These are phyloP conservation scores for Hormaphis cornu DNA, from an alignment of 1,140 invertebrate genomes.

Conservation along the genomic window DNA sequence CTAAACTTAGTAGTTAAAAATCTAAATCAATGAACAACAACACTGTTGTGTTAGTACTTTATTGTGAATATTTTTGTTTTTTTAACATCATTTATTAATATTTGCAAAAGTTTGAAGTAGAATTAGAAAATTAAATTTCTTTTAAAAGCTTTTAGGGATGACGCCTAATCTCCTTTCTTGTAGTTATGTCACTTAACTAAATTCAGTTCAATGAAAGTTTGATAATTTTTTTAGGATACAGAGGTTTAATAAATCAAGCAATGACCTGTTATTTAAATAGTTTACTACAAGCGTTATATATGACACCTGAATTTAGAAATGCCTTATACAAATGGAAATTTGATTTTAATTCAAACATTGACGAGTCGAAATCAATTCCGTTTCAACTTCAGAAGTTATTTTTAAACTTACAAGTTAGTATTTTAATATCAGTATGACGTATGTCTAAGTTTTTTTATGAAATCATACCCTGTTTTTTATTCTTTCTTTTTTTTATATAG, in stretches of 20 bases:
- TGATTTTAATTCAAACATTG: constrained; percentile 53
- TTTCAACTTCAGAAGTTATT: constrained; percentile 84
- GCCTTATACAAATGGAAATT: constrained; percentile 81
- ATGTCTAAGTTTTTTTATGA: background rate
- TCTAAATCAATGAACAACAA: too few relatives aligned
- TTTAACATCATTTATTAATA: too few relatives aligned
- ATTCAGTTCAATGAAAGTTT: too few relatives aligned
- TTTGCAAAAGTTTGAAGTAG: too few relatives aligned
- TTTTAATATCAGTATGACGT: background rate
- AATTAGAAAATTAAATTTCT: too few relatives aligned
- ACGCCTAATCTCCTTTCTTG: too few relatives aligned
- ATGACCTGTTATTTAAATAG: constrained; percentile 93
- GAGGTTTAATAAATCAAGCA: constrained; percentile 84
- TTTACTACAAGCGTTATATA: constrained; percentile 77
- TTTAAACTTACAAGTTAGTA: constrained; percentile 66
- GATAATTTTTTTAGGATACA: constrained; percentile 50
- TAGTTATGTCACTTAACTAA: too few relatives aligned
- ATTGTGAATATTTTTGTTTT: too few relatives aligned
- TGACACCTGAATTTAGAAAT: constrained; percentile 93
- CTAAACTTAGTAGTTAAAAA: too few relatives aligned
- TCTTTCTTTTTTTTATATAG: constrained; percentile 44
- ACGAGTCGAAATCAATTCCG: constrained; percentile 62
- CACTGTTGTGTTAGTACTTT: too few relatives aligned
- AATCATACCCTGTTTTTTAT: too few relatives aligned
- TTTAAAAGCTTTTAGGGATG: too few relatives aligned